Percentiles rank a stretch among this genome's conserved stretches.
phyloP scores from a whole-genome alignment of 1,140 invertebrate genomes.

The Pogonognathellus flavescens region DNA sequence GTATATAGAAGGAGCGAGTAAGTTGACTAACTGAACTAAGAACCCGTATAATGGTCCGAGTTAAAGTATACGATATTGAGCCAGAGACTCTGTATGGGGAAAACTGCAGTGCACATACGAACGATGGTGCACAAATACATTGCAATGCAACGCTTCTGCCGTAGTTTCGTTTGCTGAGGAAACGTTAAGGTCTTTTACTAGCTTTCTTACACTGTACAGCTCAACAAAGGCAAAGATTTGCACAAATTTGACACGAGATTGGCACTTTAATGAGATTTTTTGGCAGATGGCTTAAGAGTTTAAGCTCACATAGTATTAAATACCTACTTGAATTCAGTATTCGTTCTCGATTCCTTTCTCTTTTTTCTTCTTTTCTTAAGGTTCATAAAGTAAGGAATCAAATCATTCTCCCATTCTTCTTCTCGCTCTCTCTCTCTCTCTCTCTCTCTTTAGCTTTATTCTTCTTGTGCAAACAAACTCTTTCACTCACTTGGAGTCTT shows the following conservation, averaged over 20 bases:
- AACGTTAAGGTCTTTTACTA: constrained; percentile 7
- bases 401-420: constrained; percentile 22
- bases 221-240: constrained; percentile 56
- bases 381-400: constrained; percentile 29
- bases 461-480: constrained; percentile 45
- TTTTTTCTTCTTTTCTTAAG: neutral
- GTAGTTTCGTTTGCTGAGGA: neutral
- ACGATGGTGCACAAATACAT: too few relatives aligned
- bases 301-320: constrained; percentile 33
- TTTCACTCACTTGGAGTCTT: constrained; percentile 15
- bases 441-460: constrained; percentile 46
- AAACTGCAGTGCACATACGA: neutral
- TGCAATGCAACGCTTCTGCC: too few relatives aligned
- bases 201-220: constrained; percentile 35
- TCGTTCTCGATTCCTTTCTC: constrained; percentile 34
- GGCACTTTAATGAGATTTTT: constrained; percentile 63
- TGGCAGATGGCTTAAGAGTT: constrained; percentile 54
- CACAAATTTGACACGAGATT: constrained; percentile 61
- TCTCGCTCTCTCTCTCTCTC: constrained; percentile 31
- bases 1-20: neutral
- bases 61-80: neutral
- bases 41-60: neutral
- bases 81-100: neutral
- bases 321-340: constrained; percentile 44
- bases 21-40: neutral